These are phyloP conservation scores for Bombus superbus DNA, from an alignment of 1,140 invertebrate species.

Conservation along the genomic window DNA sequence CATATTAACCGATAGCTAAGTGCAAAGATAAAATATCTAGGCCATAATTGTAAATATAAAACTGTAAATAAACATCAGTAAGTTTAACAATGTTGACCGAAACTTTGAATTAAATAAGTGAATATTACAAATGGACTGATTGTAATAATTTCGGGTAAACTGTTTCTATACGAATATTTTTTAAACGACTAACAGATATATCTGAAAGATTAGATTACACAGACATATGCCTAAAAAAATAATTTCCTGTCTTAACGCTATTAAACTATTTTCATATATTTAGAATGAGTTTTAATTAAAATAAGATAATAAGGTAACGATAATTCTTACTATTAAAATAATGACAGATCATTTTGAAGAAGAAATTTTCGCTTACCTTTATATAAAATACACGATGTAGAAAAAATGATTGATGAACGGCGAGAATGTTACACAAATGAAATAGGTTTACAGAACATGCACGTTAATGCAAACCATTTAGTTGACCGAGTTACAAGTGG, in stretches of 20 bases:
- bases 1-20: not conserved
- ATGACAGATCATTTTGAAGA: slow-evolving; percentile 23
- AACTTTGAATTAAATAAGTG: not conserved
- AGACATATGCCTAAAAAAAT: not conserved
- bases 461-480: not conserved
- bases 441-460: slow-evolving; percentile 32
- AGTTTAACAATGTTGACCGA: not conserved
- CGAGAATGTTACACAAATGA: not conserved
- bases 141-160: not conserved
- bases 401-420: slow-evolving; percentile 37
- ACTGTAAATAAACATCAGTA: not conserved
- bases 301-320: slow-evolving; percentile 20
- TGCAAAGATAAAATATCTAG: slow-evolving; percentile 39
- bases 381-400: slow-evolving; percentile 3
- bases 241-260: slow-evolving; percentile 30
- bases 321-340: slow-evolving; percentile 30
- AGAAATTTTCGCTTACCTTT: slow-evolving; percentile 18
- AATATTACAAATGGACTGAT: not conserved
- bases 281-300: slow-evolving; percentile 10
- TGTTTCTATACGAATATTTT: not conserved
- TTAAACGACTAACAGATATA: not conserved
- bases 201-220: not conserved
- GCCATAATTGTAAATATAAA: not conserved
- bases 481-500: not conserved
- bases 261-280: not conserved